Evolutionary conservation across 2,888 invertebrate genomes (phyloP), one percentile per base, ranked within the genome.

Genomic region (Dione vanillae): DNA sequence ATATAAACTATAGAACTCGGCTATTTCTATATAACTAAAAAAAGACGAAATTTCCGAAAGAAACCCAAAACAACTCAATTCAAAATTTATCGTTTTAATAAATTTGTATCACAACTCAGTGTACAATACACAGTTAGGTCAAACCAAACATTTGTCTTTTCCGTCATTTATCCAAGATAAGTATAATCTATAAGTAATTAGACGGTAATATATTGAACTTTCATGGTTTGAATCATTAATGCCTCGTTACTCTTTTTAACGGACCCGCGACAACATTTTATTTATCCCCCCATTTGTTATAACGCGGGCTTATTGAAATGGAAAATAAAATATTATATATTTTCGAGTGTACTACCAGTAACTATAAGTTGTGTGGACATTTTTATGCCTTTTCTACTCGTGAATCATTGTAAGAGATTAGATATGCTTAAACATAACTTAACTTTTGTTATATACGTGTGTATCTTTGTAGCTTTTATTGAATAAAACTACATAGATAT

Each of bases 131-230:
- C 88, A 85, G 85, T 84, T 86, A 82, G 85, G 82, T 84, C 85
- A 86, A 87, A 88, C 86, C 86, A 85, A 87, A 82, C 84, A 89
- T 90, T 83, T 84, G 84, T 85, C 84, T 82, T 79, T 72, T 79
- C 79, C 81, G 84, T 83, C 84, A 78, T 76, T 74, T 75, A 71
- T 72, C 77, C 70, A 65, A 76, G 88, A 89, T 91, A 92, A 91
- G 90, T 87, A 86, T 91, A 91, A 92, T 90, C 80, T 91, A 92
- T 91, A 77, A 87, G 90, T 91, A 91, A 92, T 91, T 91, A 91
- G 84, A 76, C 73, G 75, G 82, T 91, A 90, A 92, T 88, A 90
- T 91, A 92, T 91, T 87, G 89, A 82, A 83, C 83, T 84, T 88
- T 88, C 70, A 75, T 88, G 88, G 86, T 85, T 82, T 82, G 82